These are phyloP conservation scores for Apostichopus parvimensis DNA, from an alignment of 35 echinoderm and acorn worm species.

Conservation along the genomic window DNA sequence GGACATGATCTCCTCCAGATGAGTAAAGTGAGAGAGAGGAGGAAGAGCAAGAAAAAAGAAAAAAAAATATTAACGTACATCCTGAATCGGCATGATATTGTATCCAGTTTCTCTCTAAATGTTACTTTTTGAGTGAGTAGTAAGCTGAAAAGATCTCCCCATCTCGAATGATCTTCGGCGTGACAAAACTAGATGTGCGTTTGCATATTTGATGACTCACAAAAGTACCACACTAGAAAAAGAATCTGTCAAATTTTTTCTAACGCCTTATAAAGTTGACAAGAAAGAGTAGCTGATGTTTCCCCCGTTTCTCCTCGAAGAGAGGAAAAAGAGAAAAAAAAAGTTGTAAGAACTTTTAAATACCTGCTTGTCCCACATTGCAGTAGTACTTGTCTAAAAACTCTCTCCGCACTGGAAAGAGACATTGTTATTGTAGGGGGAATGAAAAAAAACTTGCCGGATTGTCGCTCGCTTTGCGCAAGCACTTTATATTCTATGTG, in stretches of 20 bases:
- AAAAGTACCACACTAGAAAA: slow-evolving; percentile 30
- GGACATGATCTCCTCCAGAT: slow-evolving; percentile 44
- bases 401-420: too few species aligned
- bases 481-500: too few species aligned
- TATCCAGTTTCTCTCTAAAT: slow-evolving; percentile 53
- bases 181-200: slow-evolving; percentile 48
- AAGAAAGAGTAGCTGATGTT: not conserved
- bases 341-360: not conserved
- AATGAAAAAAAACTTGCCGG: too few species aligned
- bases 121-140: slow-evolving; percentile 52
- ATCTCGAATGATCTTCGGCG: slow-evolving; percentile 35
- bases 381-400: too few species aligned
- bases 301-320: not conserved
- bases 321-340: not conserved
- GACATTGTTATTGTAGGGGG: too few species aligned
- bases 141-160: slow-evolving; percentile 36
- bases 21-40: slow-evolving; percentile 35
- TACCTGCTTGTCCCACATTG: not conserved
- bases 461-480: too few species aligned
- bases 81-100: slow-evolving; percentile 44
- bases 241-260: slow-evolving; percentile 43
- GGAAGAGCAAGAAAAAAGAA: too few species aligned
- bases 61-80: slow-evolving; percentile 31
- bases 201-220: slow-evolving; percentile 52
- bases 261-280: slow-evolving; percentile 1